A percentile compares a stretch with the other conserved stretches of the same genome.
These are phyloP conservation scores for Oegoconia quadripuncta DNA, from an alignment of 2,888 invertebrate species.

Conservation along the genomic window DNA sequence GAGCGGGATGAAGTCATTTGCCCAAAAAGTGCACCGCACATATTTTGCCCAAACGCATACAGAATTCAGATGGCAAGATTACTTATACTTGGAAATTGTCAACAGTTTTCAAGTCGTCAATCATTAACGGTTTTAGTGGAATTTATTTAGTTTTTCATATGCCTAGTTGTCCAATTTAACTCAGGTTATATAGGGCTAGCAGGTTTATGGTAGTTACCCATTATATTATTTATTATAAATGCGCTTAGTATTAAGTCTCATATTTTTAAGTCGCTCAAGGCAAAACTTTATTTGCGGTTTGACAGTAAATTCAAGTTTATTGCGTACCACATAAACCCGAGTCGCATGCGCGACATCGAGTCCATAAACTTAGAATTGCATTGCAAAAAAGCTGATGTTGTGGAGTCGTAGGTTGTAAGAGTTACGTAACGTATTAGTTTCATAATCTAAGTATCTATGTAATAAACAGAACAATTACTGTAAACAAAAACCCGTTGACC, in stretches of 20 bases:
- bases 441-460: constrained; percentile 38
- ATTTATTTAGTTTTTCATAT: constrained; percentile 53
- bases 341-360: constrained; percentile 8
- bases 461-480: constrained; percentile 72
- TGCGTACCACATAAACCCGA: constrained; percentile 28
- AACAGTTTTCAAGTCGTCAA: constrained; percentile 42
- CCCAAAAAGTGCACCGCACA: constrained; percentile 53
- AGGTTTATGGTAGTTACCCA: too few relatives aligned
- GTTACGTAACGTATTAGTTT: constrained; percentile 20
- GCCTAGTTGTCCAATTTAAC: background rate
- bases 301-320: constrained; percentile 58
- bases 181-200: too few relatives aligned
- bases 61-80: constrained; percentile 68
- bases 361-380: too few relatives aligned
- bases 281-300: constrained; percentile 67
- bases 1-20: constrained; percentile 73
- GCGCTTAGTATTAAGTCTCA: background rate
- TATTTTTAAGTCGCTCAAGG: constrained; percentile 37
- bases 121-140: constrained; percentile 71
- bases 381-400: too few relatives aligned
- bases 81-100: constrained; percentile 74
- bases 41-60: constrained; percentile 54
- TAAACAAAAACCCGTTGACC: constrained; percentile 73
- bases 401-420: constrained; percentile 10
- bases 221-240: constrained; percentile 12